A percentile compares a stretch with the other conserved stretches of the same genome.
Evolutionary conservation across 30 jellyfish, hydroid and myxozoan species (phyloP).

Genomic region (Hydractinia echinata): DNA sequence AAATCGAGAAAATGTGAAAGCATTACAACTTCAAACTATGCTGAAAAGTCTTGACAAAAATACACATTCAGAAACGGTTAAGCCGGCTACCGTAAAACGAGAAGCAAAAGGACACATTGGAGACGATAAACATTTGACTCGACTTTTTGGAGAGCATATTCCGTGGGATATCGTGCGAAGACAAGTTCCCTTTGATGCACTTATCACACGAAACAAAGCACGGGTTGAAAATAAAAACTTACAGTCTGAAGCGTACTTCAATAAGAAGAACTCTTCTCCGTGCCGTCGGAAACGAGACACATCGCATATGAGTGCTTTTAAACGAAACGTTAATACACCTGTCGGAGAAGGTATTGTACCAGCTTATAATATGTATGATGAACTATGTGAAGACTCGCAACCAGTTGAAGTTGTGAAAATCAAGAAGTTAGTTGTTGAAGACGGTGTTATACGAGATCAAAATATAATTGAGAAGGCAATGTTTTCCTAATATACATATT

Average conservation of each 20-base stretch:
- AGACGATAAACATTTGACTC: background rate
- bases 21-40: slow-evolving; percentile 68
- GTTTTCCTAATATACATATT: slow-evolving; percentile 17
- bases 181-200: slow-evolving; percentile 49
- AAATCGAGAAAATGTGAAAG: slow-evolving; percentile 62
- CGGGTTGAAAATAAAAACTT: background rate
- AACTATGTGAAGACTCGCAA: slow-evolving; percentile 85
- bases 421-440: slow-evolving; percentile 68
- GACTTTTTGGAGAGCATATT: no score
- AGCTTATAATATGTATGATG: slow-evolving; percentile 75
- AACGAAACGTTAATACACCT: slow-evolving; percentile 53
- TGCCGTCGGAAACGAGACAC: slow-evolving; percentile 64
- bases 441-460: slow-evolving; percentile 82
- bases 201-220: slow-evolving; percentile 31
- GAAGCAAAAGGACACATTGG: slow-evolving; percentile 52
- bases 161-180: slow-evolving; percentile 43
- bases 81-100: slow-evolving; percentile 61
- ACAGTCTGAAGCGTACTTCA: background rate
- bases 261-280: slow-evolving; percentile 32
- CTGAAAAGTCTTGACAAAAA: slow-evolving; percentile 38
- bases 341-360: slow-evolving; percentile 91
- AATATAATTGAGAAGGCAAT: slow-evolving; percentile 66
- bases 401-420: slow-evolving; percentile 93
- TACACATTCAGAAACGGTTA: slow-evolving; percentile 42
- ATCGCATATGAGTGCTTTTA: slow-evolving; percentile 7